Percentiles rank a stretch among this genome's conserved stretches.
Evolutionary conservation across 64 coral and sea anemone species (phyloP).

Genomic region (Montipora sp.): DNA sequence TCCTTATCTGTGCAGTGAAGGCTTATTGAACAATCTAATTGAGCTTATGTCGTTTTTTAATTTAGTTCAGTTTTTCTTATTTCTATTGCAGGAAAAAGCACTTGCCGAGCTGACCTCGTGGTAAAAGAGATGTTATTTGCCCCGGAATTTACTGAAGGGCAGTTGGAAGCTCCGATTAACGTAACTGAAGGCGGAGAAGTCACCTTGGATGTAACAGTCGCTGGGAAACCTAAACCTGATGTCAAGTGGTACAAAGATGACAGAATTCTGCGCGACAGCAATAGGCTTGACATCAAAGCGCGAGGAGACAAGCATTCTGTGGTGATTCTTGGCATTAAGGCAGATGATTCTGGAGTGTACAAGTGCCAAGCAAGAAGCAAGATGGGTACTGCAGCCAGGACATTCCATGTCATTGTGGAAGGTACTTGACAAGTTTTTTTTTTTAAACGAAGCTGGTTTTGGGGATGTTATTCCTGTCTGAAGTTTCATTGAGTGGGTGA

Average conservation of each 20-base stretch:
- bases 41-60: too few species aligned
- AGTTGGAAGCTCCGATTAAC: constrained; percentile 49
- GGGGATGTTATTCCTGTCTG: too few species aligned
- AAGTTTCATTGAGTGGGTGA: too few species aligned
- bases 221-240: constrained; percentile 86
- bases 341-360: constrained; percentile 83
- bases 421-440: constrained; percentile 2
- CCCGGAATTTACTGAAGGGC: constrained; percentile 65
- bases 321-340: constrained; percentile 58
- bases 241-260: constrained; percentile 88
- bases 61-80: neutral
- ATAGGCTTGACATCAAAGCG: constrained; percentile 60
- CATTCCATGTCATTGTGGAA: constrained; percentile 71
- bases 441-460: neutral
- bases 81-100: constrained; percentile 59
- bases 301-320: constrained; percentile 71
- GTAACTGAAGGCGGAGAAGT: constrained; percentile 74
- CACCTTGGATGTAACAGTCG: constrained; percentile 57
- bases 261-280: constrained; percentile 70
- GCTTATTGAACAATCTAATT: too few species aligned
- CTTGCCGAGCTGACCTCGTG: constrained; percentile 73
- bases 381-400: constrained; percentile 68
- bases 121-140: constrained; percentile 83
- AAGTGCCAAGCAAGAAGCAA: constrained; percentile 91
- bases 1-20: too few species aligned